Evolutionary conservation across 2,888 invertebrate species (phyloP).

Genomic region (Drosophila aldrichi): DNA sequence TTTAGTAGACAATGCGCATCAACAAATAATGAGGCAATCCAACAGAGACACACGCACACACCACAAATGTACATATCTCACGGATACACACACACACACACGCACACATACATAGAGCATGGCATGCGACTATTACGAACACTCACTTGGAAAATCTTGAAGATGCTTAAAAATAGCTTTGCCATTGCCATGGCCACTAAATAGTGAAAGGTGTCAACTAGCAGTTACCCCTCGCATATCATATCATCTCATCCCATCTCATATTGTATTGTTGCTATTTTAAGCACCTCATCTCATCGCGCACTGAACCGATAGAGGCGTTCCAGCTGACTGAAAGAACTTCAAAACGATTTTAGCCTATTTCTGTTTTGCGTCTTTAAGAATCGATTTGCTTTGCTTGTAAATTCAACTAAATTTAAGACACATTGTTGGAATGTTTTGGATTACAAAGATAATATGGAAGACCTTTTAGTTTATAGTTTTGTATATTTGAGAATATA

Average conservation of each 20-base stretch:
- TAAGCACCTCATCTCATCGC: constrained; percentile 21
- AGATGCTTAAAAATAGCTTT: constrained; percentile 37
- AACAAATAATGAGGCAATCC: constrained; percentile 55
- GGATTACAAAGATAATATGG: too few species aligned
- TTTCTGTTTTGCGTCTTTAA: constrained; percentile 10
- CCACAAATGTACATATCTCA: constrained; percentile 53
- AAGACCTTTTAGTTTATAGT: too few species aligned
- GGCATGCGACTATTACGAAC: constrained; percentile 48
- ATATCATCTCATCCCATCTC: constrained; percentile 39
- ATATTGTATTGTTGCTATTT: constrained; percentile 6
- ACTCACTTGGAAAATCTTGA: constrained; percentile 26
- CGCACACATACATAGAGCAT: constrained; percentile 17
- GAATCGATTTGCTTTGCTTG: constrained; percentile 19
- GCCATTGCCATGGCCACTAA: constrained; percentile 61
- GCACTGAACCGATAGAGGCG: constrained; percentile 28
- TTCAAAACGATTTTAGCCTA: constrained; percentile 11
- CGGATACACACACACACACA: constrained; percentile 27
- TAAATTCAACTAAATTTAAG: not conserved
- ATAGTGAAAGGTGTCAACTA: constrained; percentile 59
- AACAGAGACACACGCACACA: constrained; percentile 11
- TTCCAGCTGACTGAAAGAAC: constrained; percentile 38
- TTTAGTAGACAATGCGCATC: constrained; percentile 59
- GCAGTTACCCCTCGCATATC: constrained; percentile 16
- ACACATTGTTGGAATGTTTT: too few species aligned
- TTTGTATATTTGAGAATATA: too few species aligned